A percentile compares a stretch with the other conserved stretches of the same genome.
Conservation (phyloP, 1,140 invertebrate genomes). For the Luehdorfia chinensis region DNA sequence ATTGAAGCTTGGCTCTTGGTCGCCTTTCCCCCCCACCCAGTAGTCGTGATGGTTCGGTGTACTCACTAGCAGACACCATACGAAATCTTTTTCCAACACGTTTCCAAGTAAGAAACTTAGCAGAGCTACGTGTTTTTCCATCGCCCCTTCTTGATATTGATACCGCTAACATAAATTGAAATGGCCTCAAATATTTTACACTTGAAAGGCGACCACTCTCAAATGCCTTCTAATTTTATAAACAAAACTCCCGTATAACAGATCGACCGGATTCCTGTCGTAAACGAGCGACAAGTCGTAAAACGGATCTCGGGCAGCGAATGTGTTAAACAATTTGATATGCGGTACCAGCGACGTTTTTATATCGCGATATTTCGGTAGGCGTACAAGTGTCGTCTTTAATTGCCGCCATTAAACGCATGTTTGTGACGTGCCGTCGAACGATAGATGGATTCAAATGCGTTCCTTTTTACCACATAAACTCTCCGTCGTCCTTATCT, state of each 20-base stretch:
- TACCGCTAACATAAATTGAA: slow-evolving; percentile 13
- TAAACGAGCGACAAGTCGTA: slow-evolving; percentile 47
- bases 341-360: slow-evolving; percentile 53
- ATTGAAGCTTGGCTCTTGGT: no score
- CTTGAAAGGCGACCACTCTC: slow-evolving; percentile 7
- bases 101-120: no score
- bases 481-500: slow-evolving; percentile 33
- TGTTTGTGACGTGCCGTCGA: slow-evolving; percentile 55
- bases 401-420: slow-evolving; percentile 67
- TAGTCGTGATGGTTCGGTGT: no score
- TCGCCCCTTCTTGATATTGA: slow-evolving; percentile 13
- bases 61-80: no score
- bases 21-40: no score
- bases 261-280: slow-evolving; percentile 33
- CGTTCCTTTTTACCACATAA: slow-evolving; percentile 31
- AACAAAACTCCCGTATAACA: slow-evolving; percentile 21
- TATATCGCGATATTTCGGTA: slow-evolving; percentile 65
- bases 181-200: slow-evolving; percentile 14
- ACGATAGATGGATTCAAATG: slow-evolving; percentile 42
- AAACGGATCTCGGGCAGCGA: slow-evolving; percentile 32
- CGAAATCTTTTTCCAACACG: no score
- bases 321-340: slow-evolving; percentile 66
- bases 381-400: slow-evolving; percentile 53
- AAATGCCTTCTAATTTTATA: slow-evolving; percentile 15
- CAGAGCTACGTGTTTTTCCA: no score